phyloP scores from a whole-genome alignment of 2,113 vertebrate genomes.

The Pelobates fuscus region DNA sequence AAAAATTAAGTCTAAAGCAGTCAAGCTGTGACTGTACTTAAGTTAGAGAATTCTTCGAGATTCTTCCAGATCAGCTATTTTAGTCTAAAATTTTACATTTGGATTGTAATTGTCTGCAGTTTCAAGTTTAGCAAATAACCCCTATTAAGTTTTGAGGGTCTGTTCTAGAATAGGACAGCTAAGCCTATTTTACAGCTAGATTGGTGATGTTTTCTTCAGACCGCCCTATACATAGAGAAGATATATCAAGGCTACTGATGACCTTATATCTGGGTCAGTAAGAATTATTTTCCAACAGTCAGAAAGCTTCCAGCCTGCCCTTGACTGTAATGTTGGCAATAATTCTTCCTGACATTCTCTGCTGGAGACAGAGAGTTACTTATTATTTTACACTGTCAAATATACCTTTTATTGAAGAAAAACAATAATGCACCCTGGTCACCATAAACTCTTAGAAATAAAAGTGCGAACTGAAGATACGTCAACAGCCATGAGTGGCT shows the following conservation, averaged over 20 bases:
- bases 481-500: conserved; percentile 4
- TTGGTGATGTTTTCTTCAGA: no score
- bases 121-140: no score
- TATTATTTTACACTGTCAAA: conserved; percentile 8
- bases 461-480: neutral
- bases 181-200: no score
- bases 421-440: conserved; percentile 27
- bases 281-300: neutral
- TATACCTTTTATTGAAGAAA: conserved; percentile 19
- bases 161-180: no score
- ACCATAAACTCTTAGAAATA: conserved; percentile 1
- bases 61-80: no score
- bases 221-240: neutral
- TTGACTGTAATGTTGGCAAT: neutral
- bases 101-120: no score
- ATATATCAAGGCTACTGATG: neutral
- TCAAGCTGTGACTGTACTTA: no score
- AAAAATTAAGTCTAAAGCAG: no score
- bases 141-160: no score
- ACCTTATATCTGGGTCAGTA: neutral
- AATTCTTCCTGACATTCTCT: conserved; percentile 6
- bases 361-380: neutral
- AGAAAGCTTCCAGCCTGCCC: neutral
- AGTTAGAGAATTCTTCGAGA: no score
- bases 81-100: no score